phyloP scores from a whole-genome alignment of 37 sponge, comb jelly and placozoan species.

The Tethya wilhelma region DNA sequence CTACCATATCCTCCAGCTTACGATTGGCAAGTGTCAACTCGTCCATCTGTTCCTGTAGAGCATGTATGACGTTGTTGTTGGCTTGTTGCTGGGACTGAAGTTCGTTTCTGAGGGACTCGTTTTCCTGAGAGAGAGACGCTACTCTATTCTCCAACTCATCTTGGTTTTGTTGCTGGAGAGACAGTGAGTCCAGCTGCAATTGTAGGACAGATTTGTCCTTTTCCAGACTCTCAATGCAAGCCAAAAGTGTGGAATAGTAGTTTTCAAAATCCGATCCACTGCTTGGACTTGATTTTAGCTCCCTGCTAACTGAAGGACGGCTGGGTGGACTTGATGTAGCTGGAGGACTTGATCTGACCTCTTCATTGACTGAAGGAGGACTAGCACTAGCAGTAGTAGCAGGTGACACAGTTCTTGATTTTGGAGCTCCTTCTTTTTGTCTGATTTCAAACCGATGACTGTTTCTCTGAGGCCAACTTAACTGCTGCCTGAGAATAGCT shows the following conservation, averaged over 20 bases:
- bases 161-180: background rate
- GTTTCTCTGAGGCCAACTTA: constrained; percentile 2
- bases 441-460: constrained; percentile 26
- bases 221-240: constrained; percentile 9
- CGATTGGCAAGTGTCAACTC: background rate
- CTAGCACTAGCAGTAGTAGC: background rate
- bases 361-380: background rate
- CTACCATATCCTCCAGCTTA: constrained; percentile 18
- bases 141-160: background rate
- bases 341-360: background rate
- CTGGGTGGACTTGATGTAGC: too few species aligned
- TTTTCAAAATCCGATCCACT: background rate
- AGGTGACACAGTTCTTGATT: background rate
- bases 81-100: background rate
- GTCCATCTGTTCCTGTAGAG: constrained; percentile 31
- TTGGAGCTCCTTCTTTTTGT: background rate
- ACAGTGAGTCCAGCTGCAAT: constrained; percentile 14
- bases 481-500: too few species aligned
- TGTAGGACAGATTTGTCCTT: constrained; percentile 4
- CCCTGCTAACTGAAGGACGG: too few species aligned
- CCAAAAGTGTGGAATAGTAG: background rate
- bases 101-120: background rate
- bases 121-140: background rate
- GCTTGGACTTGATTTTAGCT: too few species aligned
- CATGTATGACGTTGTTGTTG: background rate